These are phyloP conservation scores for Ceratotherium simum DNA, from an alignment of 2,113 vertebrate species.

Conservation along the genomic window DNA sequence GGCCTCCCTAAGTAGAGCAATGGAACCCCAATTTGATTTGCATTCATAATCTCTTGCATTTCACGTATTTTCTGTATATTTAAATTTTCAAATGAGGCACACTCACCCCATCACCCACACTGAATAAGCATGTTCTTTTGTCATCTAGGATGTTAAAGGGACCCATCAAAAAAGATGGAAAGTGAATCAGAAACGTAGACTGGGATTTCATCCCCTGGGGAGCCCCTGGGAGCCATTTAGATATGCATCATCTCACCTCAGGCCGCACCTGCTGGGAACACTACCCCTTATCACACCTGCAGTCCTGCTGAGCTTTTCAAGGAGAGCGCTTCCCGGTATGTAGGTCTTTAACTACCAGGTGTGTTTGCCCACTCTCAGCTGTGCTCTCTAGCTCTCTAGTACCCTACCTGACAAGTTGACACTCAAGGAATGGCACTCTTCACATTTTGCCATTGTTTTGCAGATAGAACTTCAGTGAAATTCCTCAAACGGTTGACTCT, in stretches of 20 bases:
- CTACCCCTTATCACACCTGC: background rate
- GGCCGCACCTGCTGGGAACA: background rate
- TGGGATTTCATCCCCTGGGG: background rate
- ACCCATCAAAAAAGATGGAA: background rate
- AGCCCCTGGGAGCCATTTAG: background rate
- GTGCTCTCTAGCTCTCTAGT: background rate
- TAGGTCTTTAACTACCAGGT: conserved; percentile 18
- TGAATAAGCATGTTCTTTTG: background rate
- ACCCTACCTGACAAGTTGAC: background rate
- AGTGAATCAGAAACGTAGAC: background rate
- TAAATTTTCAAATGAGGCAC: background rate
- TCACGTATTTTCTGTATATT: background rate
- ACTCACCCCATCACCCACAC: rapidly evolving
- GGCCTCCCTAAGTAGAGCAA: background rate
- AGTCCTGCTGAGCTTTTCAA: background rate
- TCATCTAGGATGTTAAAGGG: background rate
- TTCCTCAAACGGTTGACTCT: conserved; percentile 24
- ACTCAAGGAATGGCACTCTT: background rate
- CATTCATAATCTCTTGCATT: background rate
- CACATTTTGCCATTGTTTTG: background rate
- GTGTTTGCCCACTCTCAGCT: conserved; percentile 4
- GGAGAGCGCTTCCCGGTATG: conserved; percentile 10
- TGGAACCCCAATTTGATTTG: background rate
- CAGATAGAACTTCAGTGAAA: background rate
- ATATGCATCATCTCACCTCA: background rate